Percentiles rank a stretch among this genome's conserved stretches.
These are phyloP conservation scores for Corydoras maculifer DNA, from an alignment of 2,113 vertebrate species.

Conservation along the genomic window DNA sequence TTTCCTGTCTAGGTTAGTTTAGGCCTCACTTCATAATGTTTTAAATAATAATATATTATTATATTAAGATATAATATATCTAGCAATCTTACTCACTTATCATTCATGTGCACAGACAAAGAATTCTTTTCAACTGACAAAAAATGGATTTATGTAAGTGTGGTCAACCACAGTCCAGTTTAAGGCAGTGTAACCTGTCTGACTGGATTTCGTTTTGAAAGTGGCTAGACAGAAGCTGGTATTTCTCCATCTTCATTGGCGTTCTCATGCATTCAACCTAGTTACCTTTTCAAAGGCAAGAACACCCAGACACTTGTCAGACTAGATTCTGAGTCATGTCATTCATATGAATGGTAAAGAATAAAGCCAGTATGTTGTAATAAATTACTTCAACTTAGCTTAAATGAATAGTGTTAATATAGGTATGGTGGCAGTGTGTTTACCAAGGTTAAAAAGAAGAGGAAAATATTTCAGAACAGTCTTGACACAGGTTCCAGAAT, in stretches of 20 bases:
- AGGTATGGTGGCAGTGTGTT: slow-evolving; percentile 2
- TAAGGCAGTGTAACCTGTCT: slow-evolving; percentile 12
- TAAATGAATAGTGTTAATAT: slow-evolving; percentile 2
- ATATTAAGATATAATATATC: no score
- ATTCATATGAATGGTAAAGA: slow-evolving; percentile 26
- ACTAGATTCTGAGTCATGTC: slow-evolving; percentile 36
- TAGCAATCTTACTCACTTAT: no score
- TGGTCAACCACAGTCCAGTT: background rate
- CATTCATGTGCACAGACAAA: no score
- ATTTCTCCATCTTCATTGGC: slow-evolving; percentile 2
- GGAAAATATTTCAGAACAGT: slow-evolving; percentile 18
- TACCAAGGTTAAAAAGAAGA: slow-evolving; percentile 12
- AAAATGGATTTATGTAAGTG: no score
- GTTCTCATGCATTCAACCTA: background rate
- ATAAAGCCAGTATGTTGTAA: slow-evolving; percentile 11
- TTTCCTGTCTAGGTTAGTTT: no score
- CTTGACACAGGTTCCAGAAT: slow-evolving; percentile 15
- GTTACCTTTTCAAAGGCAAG: slow-evolving; percentile 27
- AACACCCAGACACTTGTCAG: slow-evolving; percentile 34
- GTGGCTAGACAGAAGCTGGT: slow-evolving; percentile 17
- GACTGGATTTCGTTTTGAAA: background rate
- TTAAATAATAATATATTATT: no score
- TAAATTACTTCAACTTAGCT: slow-evolving; percentile 14
- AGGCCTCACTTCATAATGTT: no score
- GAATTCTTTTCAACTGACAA: no score